These are phyloP conservation scores for Nephrotoma flavescens DNA, from an alignment of 2,888 invertebrate genomes.

Conservation along the genomic window DNA sequence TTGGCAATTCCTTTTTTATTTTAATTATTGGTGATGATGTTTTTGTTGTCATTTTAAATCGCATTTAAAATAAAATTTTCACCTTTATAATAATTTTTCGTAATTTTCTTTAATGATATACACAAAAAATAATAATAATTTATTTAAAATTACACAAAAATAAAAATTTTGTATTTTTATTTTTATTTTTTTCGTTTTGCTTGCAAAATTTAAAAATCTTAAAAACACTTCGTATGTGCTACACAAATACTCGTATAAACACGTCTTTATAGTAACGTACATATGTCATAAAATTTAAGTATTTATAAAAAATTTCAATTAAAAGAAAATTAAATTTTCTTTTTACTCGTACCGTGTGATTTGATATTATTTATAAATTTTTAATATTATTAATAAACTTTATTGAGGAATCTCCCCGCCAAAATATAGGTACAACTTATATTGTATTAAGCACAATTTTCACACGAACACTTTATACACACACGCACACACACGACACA, in stretches of 20 bases:
- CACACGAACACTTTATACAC: background rate
- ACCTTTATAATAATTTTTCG: background rate
- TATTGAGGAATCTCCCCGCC: background rate
- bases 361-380: background rate
- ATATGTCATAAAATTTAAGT: background rate
- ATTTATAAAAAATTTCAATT: background rate
- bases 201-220: background rate
- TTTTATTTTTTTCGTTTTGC: background rate
- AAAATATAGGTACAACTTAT: background rate
- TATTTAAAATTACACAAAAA: background rate
- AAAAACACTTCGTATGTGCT: background rate
- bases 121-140: background rate
- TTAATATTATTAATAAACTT: background rate
- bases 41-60: constrained; percentile 38
- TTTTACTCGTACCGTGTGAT: background rate
- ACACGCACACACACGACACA: background rate
- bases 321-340: background rate
- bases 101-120: background rate
- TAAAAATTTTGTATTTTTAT: background rate
- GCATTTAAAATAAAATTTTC: constrained; percentile 8
- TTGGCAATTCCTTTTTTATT: constrained; percentile 50
- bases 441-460: background rate
- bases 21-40: constrained; percentile 30
- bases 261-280: background rate
- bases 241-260: background rate